These are phyloP conservation scores for Cepaea hortensis DNA, from an alignment of 2,888 invertebrate species.

Conservation along the genomic window DNA sequence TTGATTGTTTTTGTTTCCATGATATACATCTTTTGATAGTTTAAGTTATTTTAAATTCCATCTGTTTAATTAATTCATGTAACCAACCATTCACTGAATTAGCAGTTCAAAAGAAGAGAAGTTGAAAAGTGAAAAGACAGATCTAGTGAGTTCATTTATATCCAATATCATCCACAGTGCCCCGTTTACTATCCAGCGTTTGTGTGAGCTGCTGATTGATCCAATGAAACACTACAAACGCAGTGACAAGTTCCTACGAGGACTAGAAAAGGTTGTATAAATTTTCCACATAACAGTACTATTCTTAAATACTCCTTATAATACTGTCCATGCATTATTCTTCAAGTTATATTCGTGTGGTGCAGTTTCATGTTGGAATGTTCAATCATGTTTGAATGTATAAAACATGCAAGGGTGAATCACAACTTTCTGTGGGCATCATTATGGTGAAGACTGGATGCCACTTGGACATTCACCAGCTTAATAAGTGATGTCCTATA, in stretches of 20 bases:
- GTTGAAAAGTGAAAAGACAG: background rate
- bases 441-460: too few species aligned
- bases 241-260: slow-evolving; percentile 97
- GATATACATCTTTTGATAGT: too few species aligned
- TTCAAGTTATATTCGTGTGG: too few species aligned
- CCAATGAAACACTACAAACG: slow-evolving; percentile 95
- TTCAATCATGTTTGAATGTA: too few species aligned
- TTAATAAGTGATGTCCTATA: too few species aligned
- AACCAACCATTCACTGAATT: background rate
- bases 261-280: slow-evolving; percentile 86
- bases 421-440: too few species aligned
- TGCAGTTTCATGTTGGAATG: too few species aligned
- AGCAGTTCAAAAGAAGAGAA: background rate
- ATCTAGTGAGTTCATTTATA: background rate
- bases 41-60: too few species aligned
- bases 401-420: too few species aligned
- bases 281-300: background rate
- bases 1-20: too few species aligned
- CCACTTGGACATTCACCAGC: too few species aligned
- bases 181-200: slow-evolving; percentile 95
- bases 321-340: slow-evolving; percentile 18
- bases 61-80: too few species aligned
- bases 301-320: background rate
- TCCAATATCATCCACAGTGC: slow-evolving; percentile 80
- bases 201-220: slow-evolving; percentile 93